Evolutionary conservation across 2,888 invertebrate genomes (phyloP).

Genomic region (Troides aeacus): DNA sequence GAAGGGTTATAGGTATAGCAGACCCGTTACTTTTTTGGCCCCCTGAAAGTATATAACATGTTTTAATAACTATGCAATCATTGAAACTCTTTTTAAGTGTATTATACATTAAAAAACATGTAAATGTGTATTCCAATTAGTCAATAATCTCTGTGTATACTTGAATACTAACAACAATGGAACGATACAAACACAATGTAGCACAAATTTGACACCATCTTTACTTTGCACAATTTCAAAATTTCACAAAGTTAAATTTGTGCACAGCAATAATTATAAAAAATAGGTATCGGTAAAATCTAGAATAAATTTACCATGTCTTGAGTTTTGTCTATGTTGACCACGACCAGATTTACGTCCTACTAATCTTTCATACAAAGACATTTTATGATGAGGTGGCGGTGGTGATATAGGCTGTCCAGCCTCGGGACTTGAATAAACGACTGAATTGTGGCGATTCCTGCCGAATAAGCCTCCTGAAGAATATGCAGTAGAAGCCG

Average conservation of each 20-base stretch:
- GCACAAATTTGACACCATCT: too few species aligned
- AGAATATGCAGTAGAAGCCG: conserved; percentile 92
- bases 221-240: background rate
- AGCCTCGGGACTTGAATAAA: conserved; percentile 83
- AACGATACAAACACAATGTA: too few species aligned
- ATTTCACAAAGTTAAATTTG: background rate
- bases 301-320: conserved; percentile 79
- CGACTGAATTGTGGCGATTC: conserved; percentile 88
- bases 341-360: conserved; percentile 89
- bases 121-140: too few species aligned
- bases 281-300: background rate
- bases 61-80: background rate
- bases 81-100: background rate
- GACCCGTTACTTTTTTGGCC: conserved; percentile 85
- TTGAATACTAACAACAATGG: too few species aligned
- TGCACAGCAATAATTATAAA: background rate
- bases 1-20: conserved; percentile 83
- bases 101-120: background rate
- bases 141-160: too few species aligned
- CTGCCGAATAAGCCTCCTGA: conserved; percentile 87
- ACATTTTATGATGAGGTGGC: conserved; percentile 84
- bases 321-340: conserved; percentile 80
- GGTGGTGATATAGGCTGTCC: conserved; percentile 64
- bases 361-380: conserved; percentile 90
- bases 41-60: conserved; percentile 57